Evolutionary conservation across 37 sponge, comb jelly and placozoan species (phyloP).

Genomic region (Trichoplax adhaerens): DNA sequence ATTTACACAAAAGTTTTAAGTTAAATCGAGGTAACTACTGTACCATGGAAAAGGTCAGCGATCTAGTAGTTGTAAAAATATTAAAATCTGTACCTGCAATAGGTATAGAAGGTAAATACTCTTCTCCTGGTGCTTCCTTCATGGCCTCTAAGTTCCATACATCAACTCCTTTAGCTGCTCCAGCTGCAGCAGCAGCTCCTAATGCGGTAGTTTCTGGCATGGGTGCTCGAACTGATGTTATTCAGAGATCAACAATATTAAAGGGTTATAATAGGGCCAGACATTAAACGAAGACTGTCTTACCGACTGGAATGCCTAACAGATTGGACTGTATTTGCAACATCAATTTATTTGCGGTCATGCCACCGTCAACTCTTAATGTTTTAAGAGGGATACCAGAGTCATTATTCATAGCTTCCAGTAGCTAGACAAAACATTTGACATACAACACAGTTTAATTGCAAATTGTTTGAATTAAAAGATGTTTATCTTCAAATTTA

Average conservation of each 20-base stretch:
- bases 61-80: no score
- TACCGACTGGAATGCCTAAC: slow-evolving; percentile 64
- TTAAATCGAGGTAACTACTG: no score
- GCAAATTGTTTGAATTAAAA: no score
- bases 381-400: slow-evolving; percentile 31
- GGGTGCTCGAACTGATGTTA: slow-evolving; percentile 28
- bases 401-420: slow-evolving; percentile 86
- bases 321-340: slow-evolving; percentile 77
- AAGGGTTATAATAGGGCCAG: neutral
- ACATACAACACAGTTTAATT: no score
- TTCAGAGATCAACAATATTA: neutral
- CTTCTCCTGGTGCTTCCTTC: neutral
- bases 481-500: neutral
- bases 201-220: slow-evolving; percentile 76
- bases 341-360: slow-evolving; percentile 57
- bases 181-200: slow-evolving; percentile 88
- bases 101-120: no score
- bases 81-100: no score
- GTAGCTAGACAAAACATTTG: slow-evolving; percentile 19
- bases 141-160: slow-evolving; percentile 22
- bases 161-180: slow-evolving; percentile 26
- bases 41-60: no score
- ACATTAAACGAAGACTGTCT: neutral
- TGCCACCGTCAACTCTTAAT: slow-evolving; percentile 81
- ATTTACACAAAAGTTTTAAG: neutral